phyloP scores from a whole-genome alignment of 2,797 vertebrate species.

The Austrolebias charrua region DNA sequence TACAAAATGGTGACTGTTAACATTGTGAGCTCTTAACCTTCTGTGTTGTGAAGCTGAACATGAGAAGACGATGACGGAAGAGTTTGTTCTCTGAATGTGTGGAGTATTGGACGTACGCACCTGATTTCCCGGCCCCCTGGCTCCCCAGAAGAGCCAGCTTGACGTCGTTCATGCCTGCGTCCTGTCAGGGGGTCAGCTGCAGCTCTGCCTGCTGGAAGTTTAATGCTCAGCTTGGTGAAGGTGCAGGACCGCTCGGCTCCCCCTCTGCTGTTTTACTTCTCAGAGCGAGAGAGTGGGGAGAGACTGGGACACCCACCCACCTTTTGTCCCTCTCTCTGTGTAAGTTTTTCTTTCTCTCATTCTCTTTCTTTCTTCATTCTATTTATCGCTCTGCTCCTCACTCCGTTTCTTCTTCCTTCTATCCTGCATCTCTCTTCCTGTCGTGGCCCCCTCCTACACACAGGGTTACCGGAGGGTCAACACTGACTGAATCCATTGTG shows the following conservation, averaged over 20 bases:
- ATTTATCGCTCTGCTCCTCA: conserved; percentile 6
- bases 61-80: too few species aligned
- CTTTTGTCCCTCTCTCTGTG: conserved; percentile 11
- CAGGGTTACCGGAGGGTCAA: conserved; percentile 49
- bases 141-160: conserved; percentile 77
- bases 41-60: too few species aligned
- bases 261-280: conserved; percentile 38
- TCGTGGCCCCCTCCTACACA: conserved; percentile 16
- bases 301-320: conserved; percentile 17
- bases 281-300: conserved; percentile 29
- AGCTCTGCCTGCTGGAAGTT: neutral
- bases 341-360: conserved; percentile 15
- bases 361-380: conserved; percentile 24
- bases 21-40: too few species aligned
- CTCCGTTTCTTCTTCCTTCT: conserved; percentile 27
- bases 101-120: conserved; percentile 60
- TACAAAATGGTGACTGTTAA: too few species aligned
- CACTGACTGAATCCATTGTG: conserved; percentile 39
- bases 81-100: too few species aligned
- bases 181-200: conserved; percentile 46
- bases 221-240: conserved; percentile 19
- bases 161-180: conserved; percentile 72
- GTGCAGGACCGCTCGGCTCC: conserved; percentile 17
- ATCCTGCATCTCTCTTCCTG: conserved; percentile 31
- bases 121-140: conserved; percentile 75